Base-by-base conservation (phyloP, 92 coral and sea anemone species). In the Hydrozoanthus gracilis region DNA sequence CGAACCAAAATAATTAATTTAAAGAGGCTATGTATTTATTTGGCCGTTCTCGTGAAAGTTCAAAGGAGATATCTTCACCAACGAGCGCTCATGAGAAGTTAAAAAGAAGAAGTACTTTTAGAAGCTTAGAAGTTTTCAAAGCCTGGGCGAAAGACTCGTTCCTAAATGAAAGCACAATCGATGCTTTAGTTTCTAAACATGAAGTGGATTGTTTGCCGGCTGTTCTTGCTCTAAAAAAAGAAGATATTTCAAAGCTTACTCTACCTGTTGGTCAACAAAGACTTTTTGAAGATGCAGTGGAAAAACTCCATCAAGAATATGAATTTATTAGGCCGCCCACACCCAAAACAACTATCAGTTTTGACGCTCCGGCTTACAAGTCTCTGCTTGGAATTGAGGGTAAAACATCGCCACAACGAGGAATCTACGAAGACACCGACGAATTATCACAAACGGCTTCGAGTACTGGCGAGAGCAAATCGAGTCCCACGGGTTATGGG, bases 111-210 rank as follows among this genome's bases (percentile, higher is more conserved):
- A 95, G 95, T 45, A 95, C 99, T 64, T 92, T 96, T 78, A 93
- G 94, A 45, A 91, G 96, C 72, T 82, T 82, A 15, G 99, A 96
- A 77, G 94, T 96, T 47, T 96, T 96, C 73, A 90, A 77, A 51
- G 96, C 98, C 12, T 96, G 99, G 99, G 98, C 99, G 39, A 90
- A 90, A 66, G 99, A 96, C 89, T 96, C 99, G 4, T 94, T 96
- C 62, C 80, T 96, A 56, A 88, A 93, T 58, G 93, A 93, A 79
- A 93, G 92, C 54, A 95, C 99, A 8, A 89, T 96, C 45, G 98
- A 95, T 82, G 91, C 89, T 64, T 83, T 96, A 72, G 92, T 96
- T 2, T 87, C 87, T 50, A 90, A 91, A 52, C 98, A 96, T 86
- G 90, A 95, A 83, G 90, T 96, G 66, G 98, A 95, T 76, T 95